Base-by-base conservation (phyloP, 2,113 vertebrate species). In the Mionectes macconnelli region DNA sequence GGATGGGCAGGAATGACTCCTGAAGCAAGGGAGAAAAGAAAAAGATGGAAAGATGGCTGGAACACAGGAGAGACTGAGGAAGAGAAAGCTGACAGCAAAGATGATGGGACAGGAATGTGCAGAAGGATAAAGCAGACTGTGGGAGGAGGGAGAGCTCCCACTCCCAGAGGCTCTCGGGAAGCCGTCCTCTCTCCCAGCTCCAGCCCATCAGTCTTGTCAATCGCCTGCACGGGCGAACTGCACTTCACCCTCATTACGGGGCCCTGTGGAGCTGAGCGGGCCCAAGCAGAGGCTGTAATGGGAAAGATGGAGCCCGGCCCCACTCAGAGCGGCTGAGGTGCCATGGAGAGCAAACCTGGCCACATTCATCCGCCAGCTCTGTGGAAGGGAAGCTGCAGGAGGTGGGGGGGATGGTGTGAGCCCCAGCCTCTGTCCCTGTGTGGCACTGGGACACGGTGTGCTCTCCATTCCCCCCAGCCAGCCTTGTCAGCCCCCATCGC, bases 141-240 rank as follows among this genome's bases (percentile, higher is more conserved):
- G 10, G 81, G 87, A 80, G 86, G 92, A 92, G 40, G 68, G 79
- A 72, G 81, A 62, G 87, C 87, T 79, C 45, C 78, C 1, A 1
- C 92, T 88, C 80, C 96, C 2, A 3, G 83, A 84, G 88, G 82
- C 84, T 86, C 82, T 24, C 4, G 78, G 91, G 87, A 96, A 90
- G 69, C 93, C 24, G 1, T 50, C 74, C 75, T 45, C 76, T 76
- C 74, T 91, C 95, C 94, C 17, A 40, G 78, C 77, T 42, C 19
- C 63, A 97, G 94, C 92, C 82, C 93, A 87, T 88, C 93, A 53
- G 73, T 78, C 97, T 89, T 90, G 90, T 86, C 97, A 95, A 44
- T 59, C 23, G 81, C 72, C 93, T 9, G 67, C 56, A 17, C 37
- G 9, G 91, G 91, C 19, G 31, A 96, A 94, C 90, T 85, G 95